Conservation (phyloP, 2,797 vertebrate genomes). For the Taenioides sp. region DNA sequence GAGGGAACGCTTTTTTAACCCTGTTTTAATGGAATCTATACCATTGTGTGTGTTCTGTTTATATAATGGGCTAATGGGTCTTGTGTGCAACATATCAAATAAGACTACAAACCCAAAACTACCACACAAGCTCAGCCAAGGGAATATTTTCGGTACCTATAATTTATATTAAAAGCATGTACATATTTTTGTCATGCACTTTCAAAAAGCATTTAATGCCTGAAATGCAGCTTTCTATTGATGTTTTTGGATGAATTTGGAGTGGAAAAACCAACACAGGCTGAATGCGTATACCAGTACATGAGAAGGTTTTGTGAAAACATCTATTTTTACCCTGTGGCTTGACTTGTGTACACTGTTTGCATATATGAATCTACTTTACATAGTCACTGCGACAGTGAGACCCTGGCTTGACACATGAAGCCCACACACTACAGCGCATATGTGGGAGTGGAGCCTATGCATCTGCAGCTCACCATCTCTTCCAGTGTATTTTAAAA, state of each 20-base stretch:
- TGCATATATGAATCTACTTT: slow-evolving; percentile 62
- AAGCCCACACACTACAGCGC: slow-evolving; percentile 58
- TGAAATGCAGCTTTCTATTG: not conserved
- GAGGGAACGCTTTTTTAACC: slow-evolving; percentile 37
- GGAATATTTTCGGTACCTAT: not conserved
- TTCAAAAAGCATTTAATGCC: not conserved
- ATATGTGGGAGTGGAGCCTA: slow-evolving; percentile 59
- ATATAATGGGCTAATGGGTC: not conserved
- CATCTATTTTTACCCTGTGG: slow-evolving; percentile 43
- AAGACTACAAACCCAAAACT: not conserved
- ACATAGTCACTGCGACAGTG: slow-evolving; percentile 53
- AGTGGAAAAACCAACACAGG: not conserved
- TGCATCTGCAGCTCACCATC: slow-evolving; percentile 48
- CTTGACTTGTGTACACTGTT: slow-evolving; percentile 46
- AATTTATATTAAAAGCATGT: slow-evolving; percentile 1
- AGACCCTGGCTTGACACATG: slow-evolving; percentile 60
- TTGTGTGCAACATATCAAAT: not conserved
- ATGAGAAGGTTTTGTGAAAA: slow-evolving; percentile 14
- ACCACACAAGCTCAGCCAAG: not conserved
- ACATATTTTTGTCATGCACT: slow-evolving; percentile 1
- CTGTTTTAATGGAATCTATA: slow-evolving; percentile 10
- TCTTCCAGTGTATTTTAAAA: slow-evolving; percentile 49
- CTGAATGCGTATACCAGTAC: slow-evolving; percentile 4
- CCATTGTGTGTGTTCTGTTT: not conserved
- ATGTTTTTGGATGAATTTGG: not conserved